These are phyloP conservation scores for Vulpes lagopus DNA, from an alignment of 2,113 vertebrate species.

Conservation along the genomic window DNA sequence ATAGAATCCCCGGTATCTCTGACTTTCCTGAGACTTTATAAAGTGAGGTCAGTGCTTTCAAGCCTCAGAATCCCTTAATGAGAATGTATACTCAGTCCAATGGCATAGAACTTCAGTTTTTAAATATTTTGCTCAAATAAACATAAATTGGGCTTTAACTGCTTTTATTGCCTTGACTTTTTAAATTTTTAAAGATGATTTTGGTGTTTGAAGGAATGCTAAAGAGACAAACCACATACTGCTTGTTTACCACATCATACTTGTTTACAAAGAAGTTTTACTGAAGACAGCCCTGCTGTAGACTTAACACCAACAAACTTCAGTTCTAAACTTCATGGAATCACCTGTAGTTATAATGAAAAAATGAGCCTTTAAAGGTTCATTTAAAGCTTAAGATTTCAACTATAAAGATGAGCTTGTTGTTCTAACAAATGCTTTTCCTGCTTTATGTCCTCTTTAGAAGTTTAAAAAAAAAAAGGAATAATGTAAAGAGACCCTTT, in stretches of 20 bases:
- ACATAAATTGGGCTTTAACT: neutral
- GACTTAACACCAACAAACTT: neutral
- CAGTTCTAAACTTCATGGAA: neutral
- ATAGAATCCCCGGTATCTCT: neutral
- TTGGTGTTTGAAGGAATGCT: neutral
- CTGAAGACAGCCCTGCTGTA: neutral
- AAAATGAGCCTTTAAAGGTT: neutral
- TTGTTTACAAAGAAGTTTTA: neutral
- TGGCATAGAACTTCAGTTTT: neutral
- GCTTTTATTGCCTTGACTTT: constrained; percentile 10
- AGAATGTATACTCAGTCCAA: neutral
- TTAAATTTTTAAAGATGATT: neutral
- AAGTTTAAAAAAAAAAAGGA: neutral
- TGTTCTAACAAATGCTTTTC: neutral
- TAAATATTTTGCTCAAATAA: neutral
- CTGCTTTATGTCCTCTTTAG: neutral
- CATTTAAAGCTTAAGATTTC: neutral
- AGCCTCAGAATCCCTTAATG: neutral
- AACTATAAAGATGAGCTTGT: neutral
- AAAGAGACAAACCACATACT: neutral
- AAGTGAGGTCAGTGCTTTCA: neutral
- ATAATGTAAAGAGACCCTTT: neutral
- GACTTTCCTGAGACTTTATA: neutral
- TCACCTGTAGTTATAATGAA: neutral
- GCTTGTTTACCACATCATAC: neutral